Base-by-base conservation (phyloP, 1,140 invertebrate genomes). In the Drosophila repleta region DNA sequence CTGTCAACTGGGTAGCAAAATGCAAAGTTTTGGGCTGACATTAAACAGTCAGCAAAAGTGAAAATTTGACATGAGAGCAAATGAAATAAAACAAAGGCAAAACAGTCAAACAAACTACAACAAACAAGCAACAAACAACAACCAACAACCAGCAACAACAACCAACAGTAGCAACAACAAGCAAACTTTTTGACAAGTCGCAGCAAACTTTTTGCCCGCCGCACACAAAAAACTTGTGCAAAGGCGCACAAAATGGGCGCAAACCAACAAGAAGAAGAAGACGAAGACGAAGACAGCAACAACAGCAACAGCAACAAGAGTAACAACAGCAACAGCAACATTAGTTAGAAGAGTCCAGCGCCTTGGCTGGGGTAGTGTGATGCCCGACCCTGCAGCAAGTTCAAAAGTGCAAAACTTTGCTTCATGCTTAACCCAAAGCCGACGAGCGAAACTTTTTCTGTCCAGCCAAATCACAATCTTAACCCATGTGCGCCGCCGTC, bases 31-130 rank as follows among this genome's bases (percentile, higher is more conserved):
- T 63, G 53, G 49, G n/a, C 62, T 74, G 77, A 85, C 76, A 74
- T 84, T 80, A 85, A 85, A 81, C 66, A 77, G 77, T 81, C 74
- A 81, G 82, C 63, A 87, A 85, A 85, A 87, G 82, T 85, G 78
- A 87, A 87, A 85, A 82, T 87, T 87, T 87, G 78, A 82, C 83
- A 78, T 67, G 69, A 75, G 65, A 78, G 74, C 78, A 77, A 78
- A 78, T 78, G 60, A 81, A 81, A 85, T 81, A 79, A 75, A 85
- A 82, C 60, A 85, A 87, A 77, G 63, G 66, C 18, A 65, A 71
- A 64, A 48, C 55, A 64, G 46, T 35, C 48, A 21, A 64, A 52
- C 52, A 53, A 63, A 64, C 58, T 58, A 60, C 52, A 56, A 13
- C 46, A 74, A 79, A 65, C 41, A 61, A 52, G 46, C 17, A 52